Evolutionary conservation across 2,797 vertebrate genomes (phyloP).

Genomic region (Dicrostonyx torquatus): DNA sequence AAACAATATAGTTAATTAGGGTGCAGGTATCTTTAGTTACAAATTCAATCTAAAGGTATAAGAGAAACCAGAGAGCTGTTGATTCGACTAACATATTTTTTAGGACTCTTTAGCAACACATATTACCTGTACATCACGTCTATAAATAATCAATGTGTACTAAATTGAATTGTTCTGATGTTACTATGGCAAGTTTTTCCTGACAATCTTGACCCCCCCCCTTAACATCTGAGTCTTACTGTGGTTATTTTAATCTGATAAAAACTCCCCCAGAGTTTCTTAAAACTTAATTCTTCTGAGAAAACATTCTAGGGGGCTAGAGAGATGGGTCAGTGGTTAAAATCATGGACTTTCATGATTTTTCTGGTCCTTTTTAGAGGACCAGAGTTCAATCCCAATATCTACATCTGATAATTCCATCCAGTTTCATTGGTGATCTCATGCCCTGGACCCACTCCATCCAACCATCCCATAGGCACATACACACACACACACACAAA

Average conservation of each 20-base stretch:
- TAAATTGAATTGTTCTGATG: conserved; percentile 3
- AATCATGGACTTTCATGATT: neutral
- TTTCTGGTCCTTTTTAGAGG: neutral
- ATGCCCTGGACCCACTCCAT: accelerated
- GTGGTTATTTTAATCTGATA: neutral
- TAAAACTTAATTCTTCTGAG: neutral
- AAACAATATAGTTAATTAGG: conserved; percentile 32
- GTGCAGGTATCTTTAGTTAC: conserved; percentile 6
- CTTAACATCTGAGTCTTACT: neutral
- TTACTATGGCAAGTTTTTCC: neutral
- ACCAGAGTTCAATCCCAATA: neutral
- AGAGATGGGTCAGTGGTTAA: neutral
- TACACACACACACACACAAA: neutral
- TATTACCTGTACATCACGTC: neutral
- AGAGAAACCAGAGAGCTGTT: neutral
- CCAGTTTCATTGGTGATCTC: neutral
- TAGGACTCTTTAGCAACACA: conserved; percentile 1
- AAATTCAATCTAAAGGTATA: conserved; percentile 45
- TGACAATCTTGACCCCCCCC: neutral
- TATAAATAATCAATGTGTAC: conserved; percentile 22
- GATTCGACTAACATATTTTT: conserved; percentile 27
- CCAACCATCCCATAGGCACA: neutral
- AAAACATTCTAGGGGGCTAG: neutral
- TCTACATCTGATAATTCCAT: neutral
- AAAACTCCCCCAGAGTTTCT: neutral